Conservation (phyloP, 2,113 vertebrate genomes). For the Elachura formosa region DNA sequence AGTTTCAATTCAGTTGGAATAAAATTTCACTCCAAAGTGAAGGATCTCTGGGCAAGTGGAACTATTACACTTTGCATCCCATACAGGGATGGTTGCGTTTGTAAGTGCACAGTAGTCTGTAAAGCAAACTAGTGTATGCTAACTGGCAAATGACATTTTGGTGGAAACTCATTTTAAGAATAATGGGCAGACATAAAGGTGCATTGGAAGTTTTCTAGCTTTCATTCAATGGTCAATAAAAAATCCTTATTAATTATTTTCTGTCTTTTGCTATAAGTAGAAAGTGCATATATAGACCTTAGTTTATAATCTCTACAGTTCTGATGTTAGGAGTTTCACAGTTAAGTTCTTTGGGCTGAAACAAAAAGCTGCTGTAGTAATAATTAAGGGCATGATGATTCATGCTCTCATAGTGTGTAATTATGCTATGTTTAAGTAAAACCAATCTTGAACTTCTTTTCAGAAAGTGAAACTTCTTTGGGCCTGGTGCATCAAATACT, state of each 20-base stretch:
- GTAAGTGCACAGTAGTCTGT: not conserved
- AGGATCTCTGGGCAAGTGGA: not conserved
- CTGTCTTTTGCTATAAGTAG: not conserved
- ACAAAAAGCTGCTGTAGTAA: not conserved
- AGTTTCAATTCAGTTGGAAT: not conserved
- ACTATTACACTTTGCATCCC: not conserved
- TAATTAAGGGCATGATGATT: not conserved
- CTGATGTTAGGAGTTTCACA: not conserved
- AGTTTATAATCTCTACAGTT: not conserved
- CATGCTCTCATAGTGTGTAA: not conserved
- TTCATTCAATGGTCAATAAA: not conserved
- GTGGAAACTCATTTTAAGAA: not conserved
- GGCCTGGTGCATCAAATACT: slow-evolving; percentile 46
- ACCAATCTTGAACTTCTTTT: slow-evolving; percentile 47
- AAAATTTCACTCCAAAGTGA: not conserved
- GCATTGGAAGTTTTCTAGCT: not conserved
- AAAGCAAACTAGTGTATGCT: too few relatives aligned
- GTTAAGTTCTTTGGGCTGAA: not conserved
- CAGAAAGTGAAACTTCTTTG: slow-evolving; percentile 51
- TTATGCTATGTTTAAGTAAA: slow-evolving; percentile 20
- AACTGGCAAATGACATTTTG: not conserved
- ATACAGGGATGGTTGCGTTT: rapidly evolving
- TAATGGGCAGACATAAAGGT: not conserved
- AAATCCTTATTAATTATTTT: not conserved
- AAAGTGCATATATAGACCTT: not conserved